These are phyloP conservation scores for Limenitis arthemis DNA, from an alignment of 2,888 invertebrate species.

Conservation along the genomic window DNA sequence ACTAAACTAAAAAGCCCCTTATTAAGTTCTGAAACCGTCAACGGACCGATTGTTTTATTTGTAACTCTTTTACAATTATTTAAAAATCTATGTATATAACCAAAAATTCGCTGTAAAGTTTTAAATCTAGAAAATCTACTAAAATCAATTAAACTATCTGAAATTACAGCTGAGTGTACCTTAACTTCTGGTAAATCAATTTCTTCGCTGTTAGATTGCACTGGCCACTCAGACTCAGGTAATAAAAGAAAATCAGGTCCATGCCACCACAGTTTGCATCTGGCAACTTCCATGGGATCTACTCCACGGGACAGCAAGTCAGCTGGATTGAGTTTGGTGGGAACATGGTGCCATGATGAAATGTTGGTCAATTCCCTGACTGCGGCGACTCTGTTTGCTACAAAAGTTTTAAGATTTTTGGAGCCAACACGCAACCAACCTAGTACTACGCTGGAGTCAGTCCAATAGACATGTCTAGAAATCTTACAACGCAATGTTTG, in stretches of 20 bases:
- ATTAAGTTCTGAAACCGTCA: not conserved
- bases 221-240: not conserved
- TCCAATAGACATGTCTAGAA: not conserved
- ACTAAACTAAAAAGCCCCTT: not conserved
- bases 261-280: conserved; percentile 2
- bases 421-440: not conserved
- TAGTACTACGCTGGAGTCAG: conserved; percentile 5
- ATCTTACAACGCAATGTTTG: not conserved
- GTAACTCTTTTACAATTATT: conserved; percentile 4
- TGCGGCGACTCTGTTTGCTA: conserved; percentile 19
- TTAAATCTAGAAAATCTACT: conserved; percentile 1
- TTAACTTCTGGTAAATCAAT: conserved; percentile 2
- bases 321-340: conserved; percentile 11
- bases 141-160: not conserved
- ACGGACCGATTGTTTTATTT: not conserved
- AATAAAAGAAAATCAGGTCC: conserved; percentile 6
- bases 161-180: not conserved
- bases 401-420: conserved; percentile 20
- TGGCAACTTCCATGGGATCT: not conserved
- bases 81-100: conserved; percentile 5
- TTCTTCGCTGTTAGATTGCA: not conserved
- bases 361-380: conserved; percentile 16
- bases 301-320: conserved; percentile 5
- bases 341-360: conserved; percentile 9
- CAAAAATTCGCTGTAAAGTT: conserved; percentile 1